Conservation (phyloP, 2,797 vertebrate genomes). For the Gymnothorax javanicus region DNA sequence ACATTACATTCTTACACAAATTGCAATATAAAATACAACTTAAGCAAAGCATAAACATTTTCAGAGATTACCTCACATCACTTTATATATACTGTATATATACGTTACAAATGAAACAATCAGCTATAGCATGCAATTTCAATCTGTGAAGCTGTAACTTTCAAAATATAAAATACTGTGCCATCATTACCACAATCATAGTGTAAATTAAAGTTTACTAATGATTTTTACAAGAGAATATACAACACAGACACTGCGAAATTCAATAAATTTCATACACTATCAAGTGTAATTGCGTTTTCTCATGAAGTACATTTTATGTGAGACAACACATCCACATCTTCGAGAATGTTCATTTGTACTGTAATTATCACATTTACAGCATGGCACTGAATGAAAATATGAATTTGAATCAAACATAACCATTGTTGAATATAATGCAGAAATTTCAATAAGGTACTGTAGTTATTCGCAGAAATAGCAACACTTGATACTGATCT, state of each 20-base stretch:
- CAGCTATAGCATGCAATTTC: neutral
- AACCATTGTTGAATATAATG: neutral
- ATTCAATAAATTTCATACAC: neutral
- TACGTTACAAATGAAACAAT: neutral
- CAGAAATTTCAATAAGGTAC: neutral
- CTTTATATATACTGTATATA: neutral
- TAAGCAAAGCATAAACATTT: slow-evolving; percentile 1
- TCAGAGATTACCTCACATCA: neutral
- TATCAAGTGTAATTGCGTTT: neutral
- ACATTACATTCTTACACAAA: slow-evolving; percentile 30
- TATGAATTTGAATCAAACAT: neutral
- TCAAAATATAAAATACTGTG: neutral
- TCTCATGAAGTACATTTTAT: neutral
- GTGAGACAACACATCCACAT: neutral
- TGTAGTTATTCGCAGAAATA: neutral
- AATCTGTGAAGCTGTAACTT: neutral
- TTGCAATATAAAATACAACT: slow-evolving; percentile 24
- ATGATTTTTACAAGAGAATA: neutral
- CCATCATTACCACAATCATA: neutral
- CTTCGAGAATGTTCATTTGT: neutral
- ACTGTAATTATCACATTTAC: neutral
- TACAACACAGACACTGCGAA: neutral
- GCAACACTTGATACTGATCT: neutral
- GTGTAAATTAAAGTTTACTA: neutral
- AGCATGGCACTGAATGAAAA: neutral